These are phyloP conservation scores for Vireo griseus DNA, from an alignment of 2,797 vertebrate species.

Conservation along the genomic window DNA sequence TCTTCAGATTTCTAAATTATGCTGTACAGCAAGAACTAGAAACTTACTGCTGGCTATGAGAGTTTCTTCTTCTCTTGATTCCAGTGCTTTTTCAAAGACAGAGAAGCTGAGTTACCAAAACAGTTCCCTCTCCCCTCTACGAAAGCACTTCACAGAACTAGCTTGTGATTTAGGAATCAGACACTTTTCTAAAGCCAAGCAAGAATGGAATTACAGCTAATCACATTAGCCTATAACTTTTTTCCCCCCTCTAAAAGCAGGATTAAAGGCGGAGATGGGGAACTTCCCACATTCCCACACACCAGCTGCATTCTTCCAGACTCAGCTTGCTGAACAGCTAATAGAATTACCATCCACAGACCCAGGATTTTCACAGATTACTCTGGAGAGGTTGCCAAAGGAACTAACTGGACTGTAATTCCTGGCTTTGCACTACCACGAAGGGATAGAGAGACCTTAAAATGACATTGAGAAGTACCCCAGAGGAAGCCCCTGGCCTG, in stretches of 20 bases:
- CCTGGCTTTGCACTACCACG: not conserved
- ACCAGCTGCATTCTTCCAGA: conserved; percentile 40
- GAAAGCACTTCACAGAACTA: not conserved
- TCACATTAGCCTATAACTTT: conserved; percentile 39
- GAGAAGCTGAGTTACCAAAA: not conserved
- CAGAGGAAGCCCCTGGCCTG: not conserved
- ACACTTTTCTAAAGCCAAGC: conserved; percentile 5
- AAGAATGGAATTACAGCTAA: conserved; percentile 60
- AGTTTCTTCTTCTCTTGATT: not conserved
- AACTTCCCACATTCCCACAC: conserved; percentile 35
- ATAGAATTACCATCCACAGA: conserved; percentile 56
- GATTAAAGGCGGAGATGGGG: conserved; percentile 35
- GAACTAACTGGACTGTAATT: not conserved
- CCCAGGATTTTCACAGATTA: conserved; percentile 55
- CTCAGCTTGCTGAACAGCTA: conserved; percentile 2
- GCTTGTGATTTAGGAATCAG: not conserved
- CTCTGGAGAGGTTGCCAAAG: not conserved
- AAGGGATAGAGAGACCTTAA: not conserved
- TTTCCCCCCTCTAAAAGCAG: conserved; percentile 12
- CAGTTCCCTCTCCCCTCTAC: not conserved
- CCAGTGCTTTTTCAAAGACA: not conserved
- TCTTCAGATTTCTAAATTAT: not conserved
- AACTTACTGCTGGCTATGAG: not conserved
- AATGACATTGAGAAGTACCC: not conserved
- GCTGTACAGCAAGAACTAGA: not conserved